phyloP scores from a whole-genome alignment of 1,140 invertebrate species.

The Drosophila fuyamai region DNA sequence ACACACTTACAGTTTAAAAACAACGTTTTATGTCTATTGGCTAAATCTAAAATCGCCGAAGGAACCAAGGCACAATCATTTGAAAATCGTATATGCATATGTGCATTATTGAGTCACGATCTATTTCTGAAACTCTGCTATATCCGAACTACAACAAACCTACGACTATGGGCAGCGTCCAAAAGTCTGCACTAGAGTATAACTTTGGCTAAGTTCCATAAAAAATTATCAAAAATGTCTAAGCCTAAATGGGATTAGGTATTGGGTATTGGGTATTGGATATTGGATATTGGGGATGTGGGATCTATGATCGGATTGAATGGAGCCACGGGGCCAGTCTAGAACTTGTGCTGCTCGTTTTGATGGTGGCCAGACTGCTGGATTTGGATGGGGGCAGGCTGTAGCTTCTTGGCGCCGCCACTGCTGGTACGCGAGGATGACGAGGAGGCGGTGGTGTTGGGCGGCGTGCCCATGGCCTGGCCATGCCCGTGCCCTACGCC shows the following conservation, averaged over 20 bases:
- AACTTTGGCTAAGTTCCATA: conserved; percentile 59
- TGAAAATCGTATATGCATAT: conserved; percentile 55
- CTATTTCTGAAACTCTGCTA: conserved; percentile 38
- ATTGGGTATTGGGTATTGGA: neutral
- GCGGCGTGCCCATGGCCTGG: conserved; percentile 40
- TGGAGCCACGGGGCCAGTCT: conserved; percentile 12
- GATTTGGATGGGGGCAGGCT: conserved; percentile 9
- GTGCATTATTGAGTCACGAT: conserved; percentile 30
- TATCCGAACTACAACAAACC: conserved; percentile 38
- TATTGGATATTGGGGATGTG: neutral
- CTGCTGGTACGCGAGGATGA: conserved; percentile 70
- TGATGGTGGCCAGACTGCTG: conserved; percentile 13
- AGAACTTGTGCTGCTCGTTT: conserved; percentile 42
- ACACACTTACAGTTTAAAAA: conserved; percentile 60
- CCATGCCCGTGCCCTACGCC: conserved; percentile 4
- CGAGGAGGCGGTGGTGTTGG: conserved; percentile 68
- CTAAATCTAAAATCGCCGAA: conserved; percentile 71
- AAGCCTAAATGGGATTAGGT: conserved; percentile 21
- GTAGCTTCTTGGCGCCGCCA: conserved; percentile 44
- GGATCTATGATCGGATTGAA: neutral
- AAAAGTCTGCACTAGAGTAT: conserved; percentile 40
- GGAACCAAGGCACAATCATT: conserved; percentile 82
- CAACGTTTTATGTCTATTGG: conserved; percentile 55
- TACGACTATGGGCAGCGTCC: conserved; percentile 42
- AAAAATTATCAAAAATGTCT: conserved; percentile 68